Conservation (phyloP, 2,888 invertebrate genomes). For the Sarcophaga subvicina region DNA sequence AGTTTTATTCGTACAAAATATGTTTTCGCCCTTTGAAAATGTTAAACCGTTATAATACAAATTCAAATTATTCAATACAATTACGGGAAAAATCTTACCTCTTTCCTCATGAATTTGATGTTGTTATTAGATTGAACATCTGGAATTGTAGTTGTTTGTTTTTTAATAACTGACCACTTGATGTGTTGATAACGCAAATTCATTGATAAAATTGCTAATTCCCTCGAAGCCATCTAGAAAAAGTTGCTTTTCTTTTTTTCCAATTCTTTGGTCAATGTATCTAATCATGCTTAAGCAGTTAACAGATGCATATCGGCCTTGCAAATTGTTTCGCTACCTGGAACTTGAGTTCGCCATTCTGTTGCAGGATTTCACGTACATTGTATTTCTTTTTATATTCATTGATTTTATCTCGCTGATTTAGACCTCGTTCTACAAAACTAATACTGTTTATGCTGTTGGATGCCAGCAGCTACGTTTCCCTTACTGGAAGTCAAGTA, state of each 20-base stretch:
- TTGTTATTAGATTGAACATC: conserved; percentile 16
- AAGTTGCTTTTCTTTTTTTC: conserved; percentile 86
- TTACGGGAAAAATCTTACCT: conserved; percentile 33
- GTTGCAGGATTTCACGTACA: conserved; percentile 30
- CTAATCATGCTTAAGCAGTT: conserved; percentile 94
- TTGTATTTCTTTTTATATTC: conserved; percentile 70
- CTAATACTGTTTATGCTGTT: conserved; percentile 76
- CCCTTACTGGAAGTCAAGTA: conserved; percentile 83
- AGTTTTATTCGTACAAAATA: too few species aligned
- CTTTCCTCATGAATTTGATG: conserved; percentile 15
- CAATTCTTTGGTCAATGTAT: conserved; percentile 91
- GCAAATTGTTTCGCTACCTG: conserved; percentile 85
- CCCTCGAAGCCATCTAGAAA: conserved; percentile 84
- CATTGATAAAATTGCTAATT: conserved; percentile 72
- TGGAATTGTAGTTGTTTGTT: not conserved
- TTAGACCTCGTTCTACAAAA: conserved; percentile 80
- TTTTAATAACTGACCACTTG: conserved; percentile 40
- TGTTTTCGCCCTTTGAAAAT: too few species aligned
- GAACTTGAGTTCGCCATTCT: conserved; percentile 22
- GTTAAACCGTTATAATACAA: too few species aligned
- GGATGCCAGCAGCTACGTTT: conserved; percentile 76
- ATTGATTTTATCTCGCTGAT: conserved; percentile 82
- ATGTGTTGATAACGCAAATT: conserved; percentile 71
- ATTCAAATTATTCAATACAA: not conserved
- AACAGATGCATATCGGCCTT: conserved; percentile 92